These are phyloP conservation scores for Pinna nobilis DNA, from an alignment of 1,140 invertebrate genomes.

Conservation along the genomic window DNA sequence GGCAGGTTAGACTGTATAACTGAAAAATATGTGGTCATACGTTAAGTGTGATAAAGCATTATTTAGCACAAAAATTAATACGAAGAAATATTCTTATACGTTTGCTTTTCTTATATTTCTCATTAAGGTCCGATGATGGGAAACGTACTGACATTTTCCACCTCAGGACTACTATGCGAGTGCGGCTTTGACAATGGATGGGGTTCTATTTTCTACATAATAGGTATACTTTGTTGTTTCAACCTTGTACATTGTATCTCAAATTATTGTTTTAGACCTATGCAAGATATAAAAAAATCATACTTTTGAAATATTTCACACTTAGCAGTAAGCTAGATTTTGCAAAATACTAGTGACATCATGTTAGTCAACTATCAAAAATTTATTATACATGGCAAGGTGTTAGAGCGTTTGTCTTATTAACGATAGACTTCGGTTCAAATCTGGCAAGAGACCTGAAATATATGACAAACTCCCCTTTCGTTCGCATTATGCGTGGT, in stretches of 20 bases:
- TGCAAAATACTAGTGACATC: too few species aligned
- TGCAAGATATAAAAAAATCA: background rate
- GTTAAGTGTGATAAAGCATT: background rate
- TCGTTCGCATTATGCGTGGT: too few species aligned
- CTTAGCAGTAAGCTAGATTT: too few species aligned
- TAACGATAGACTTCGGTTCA: too few species aligned
- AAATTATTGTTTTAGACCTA: background rate
- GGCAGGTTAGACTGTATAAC: too few species aligned
- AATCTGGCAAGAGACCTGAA: too few species aligned
- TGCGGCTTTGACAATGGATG: constrained; percentile 60
- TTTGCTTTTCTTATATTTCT: background rate
- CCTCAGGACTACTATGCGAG: constrained; percentile 59
- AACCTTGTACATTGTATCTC: background rate
- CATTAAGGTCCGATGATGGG: constrained; percentile 75
- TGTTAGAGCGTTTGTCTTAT: too few species aligned
- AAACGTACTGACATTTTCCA: constrained; percentile 56
- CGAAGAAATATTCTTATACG: background rate
- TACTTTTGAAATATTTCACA: too few species aligned
- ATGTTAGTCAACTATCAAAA: too few species aligned
- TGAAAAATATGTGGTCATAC: background rate
- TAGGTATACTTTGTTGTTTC: constrained; percentile 46
- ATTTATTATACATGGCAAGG: too few species aligned
- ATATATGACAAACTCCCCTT: too few species aligned
- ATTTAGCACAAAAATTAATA: background rate
- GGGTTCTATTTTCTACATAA: constrained; percentile 63